phyloP scores from a whole-genome alignment of 2,113 vertebrate genomes.

The Australoheros scitulus region DNA sequence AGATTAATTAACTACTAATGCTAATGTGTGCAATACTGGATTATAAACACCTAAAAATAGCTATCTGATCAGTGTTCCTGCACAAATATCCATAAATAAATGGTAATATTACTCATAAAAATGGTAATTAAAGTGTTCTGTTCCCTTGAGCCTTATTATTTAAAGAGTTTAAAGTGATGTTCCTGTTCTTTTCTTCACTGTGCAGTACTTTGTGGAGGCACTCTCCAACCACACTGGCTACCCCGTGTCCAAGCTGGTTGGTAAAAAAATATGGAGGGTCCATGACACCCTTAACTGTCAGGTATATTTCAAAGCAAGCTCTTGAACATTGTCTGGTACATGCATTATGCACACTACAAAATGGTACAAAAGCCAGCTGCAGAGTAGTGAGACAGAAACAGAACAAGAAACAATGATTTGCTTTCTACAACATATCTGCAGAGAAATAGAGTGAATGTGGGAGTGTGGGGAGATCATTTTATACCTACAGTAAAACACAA shows the following conservation, averaged over 20 bases:
- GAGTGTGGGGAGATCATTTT: neutral
- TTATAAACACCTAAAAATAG: neutral
- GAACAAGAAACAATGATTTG: neutral
- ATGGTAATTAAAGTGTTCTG: neutral
- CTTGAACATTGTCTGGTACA: neutral
- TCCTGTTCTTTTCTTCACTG: neutral
- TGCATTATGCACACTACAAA: neutral
- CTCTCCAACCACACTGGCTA: conserved; percentile 74
- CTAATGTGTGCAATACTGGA: neutral
- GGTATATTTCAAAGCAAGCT: conserved; percentile 53
- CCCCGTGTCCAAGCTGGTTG: conserved; percentile 57
- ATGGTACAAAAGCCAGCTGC: neutral
- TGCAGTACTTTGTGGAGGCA: conserved; percentile 70
- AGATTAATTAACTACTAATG: neutral
- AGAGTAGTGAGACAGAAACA: neutral
- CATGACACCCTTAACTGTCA: conserved; percentile 72
- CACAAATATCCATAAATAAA: neutral
- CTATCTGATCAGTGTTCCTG: neutral
- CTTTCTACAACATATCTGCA: conserved; percentile 25
- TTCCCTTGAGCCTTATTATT: neutral
- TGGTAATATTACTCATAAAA: neutral
- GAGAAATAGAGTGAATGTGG: neutral
- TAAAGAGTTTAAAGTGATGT: neutral
- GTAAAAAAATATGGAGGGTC: conserved; percentile 68
- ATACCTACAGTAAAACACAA: conserved; percentile 39